Evolutionary conservation across 2,797 vertebrate genomes (phyloP), one percentile per base, ranked within the genome.

Genomic region (Platyrinchus mystaceus): DNA sequence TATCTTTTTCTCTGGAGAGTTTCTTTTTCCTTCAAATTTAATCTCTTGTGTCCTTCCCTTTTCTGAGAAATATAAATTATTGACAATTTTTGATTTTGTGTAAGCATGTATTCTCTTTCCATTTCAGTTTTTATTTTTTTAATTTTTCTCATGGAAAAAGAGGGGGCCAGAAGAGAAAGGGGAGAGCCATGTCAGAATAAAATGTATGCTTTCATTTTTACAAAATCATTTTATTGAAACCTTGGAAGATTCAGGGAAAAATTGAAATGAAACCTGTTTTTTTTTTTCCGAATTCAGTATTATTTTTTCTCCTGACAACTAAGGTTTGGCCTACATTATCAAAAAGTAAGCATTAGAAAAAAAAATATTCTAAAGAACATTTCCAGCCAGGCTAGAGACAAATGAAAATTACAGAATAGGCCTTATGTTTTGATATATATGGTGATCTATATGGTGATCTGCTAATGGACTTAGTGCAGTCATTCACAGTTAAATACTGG

Each of bases 261-360:
- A 30, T 0, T 47, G 13, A 66, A 19, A 41, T 47, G 12, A 50
- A 81, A 44, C 7, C 8, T 19, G n/a, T 0, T 4, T 30, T 24
- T 59, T 30, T 30, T 77, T 64, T 19, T 15, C 24, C 44, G 23
- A 84, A 83, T 81, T 85, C 32, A 71, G 10, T 17, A 76, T 36
- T 84, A 47, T 1, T 19, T 89, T 73, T 53, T 6, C 27, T 50
- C 39, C 46, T 43, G 26, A 69, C 76, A 92, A 75, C 77, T 55
- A 20, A 60, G 5, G 34, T 76, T 89, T 63, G 32, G 19, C 15
- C 41, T 55, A 49, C 20, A 59, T 66, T 71, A 37, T 24, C 36
- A 69, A 46, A 36, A 80, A 53, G 6, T 6, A 84, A 75, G 28
- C 46, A 78, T 71, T n/a, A 58, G 30, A 56, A 58, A 87, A 58